Percentiles rank a stretch among this genome's conserved stretches.
phyloP scores from a whole-genome alignment of 2,113 vertebrate species.

The Siphamia tubifer region DNA sequence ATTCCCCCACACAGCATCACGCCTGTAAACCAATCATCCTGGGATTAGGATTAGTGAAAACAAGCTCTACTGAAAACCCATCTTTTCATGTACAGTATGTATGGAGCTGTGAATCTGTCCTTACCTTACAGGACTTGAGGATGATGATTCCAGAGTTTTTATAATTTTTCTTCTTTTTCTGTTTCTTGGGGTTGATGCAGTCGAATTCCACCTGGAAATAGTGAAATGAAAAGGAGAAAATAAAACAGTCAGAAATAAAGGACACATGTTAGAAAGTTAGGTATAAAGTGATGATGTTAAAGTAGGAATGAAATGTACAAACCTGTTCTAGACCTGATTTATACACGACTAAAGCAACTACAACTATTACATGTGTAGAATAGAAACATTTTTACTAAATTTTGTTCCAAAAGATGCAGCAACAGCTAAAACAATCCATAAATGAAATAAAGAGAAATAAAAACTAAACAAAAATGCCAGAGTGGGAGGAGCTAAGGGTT shows the following conservation, averaged over 20 bases:
- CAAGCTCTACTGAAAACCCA: no score
- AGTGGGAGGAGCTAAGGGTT: no score
- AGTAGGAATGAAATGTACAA: background rate
- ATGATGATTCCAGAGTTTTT: slow-evolving; percentile 96
- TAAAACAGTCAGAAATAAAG: background rate
- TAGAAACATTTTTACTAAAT: no score
- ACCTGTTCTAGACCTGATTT: no score
- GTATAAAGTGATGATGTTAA: background rate
- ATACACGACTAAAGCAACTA: no score
- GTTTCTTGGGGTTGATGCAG: slow-evolving; percentile 98
- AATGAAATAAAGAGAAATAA: no score
- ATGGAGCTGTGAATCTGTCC: background rate
- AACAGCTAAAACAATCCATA: no score
- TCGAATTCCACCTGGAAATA: slow-evolving; percentile 90
- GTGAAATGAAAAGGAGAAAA: background rate
- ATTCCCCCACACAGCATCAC: no score
- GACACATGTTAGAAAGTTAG: background rate
- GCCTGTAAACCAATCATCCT: background rate
- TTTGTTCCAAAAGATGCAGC: no score
- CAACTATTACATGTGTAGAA: no score
- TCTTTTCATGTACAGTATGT: no score
- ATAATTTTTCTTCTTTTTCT: slow-evolving; percentile 97
- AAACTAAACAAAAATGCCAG: no score
- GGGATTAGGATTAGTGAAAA: background rate
- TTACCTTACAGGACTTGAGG: slow-evolving; percentile 93